Evolutionary conservation across 2,797 vertebrate genomes (phyloP), one percentile per base, ranked within the genome.

Genomic region (Decapterus maruadsi): DNA sequence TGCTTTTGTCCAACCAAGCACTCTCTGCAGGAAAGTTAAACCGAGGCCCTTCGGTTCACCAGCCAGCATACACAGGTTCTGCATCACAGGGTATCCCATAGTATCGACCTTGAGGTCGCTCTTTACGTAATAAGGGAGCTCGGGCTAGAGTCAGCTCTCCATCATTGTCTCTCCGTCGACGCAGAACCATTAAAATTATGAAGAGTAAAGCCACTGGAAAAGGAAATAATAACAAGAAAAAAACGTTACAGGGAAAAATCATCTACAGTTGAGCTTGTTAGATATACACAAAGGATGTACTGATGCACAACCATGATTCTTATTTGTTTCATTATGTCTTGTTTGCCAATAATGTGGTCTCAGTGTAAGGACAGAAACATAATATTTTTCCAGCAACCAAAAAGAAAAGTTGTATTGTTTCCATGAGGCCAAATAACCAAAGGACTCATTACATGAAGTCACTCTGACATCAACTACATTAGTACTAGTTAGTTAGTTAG

Each of bases 31-130:
- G 16, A 66, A 73, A 56, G 55, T 10, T 68, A 6, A 58, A 29
- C 17, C 4, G 16, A 54, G 12, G 66, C 79, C 61, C 50, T 75
- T 55, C 36, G 56, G 9, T 77, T 95, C 94, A 97, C 97, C 97
- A 98, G 70, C 97, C 97, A 0, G 97, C 96, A 5, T 98, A 98
- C 14, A 98, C 94, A 0, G 97, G 96, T 66, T 97, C 96, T 8
- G 91, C 94, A 50, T 96, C 95, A 71, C 96, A 95, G 0, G 85
- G 94, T 4, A 96, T 90, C 29, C 96, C 96, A 0, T 97, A 97
- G 2, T 87, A 93, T 26, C 83, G 72, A 3, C 90, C 91, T 8
- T 73, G 89, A 7, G 88, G 91, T 0, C 87, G 84, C 42, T 94
- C 95, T 77, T 90, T 88, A 6, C 82, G 75, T 51, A 97, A 79